Evolutionary conservation across 2,888 invertebrate species (phyloP).

Genomic region (Polydrusus cervinus): DNA sequence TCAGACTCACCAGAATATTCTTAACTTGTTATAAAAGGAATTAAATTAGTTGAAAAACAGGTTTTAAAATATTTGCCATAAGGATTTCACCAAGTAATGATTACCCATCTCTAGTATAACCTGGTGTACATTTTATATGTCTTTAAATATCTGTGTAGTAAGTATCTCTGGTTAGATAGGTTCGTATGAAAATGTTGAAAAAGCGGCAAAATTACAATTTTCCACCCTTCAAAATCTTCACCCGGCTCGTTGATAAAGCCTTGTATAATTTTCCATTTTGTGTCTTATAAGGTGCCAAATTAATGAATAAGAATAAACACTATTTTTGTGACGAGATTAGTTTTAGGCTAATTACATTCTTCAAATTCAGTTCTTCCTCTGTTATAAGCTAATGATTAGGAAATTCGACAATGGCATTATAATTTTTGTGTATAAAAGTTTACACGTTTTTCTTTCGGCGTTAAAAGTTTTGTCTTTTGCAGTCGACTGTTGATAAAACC

Average conservation of each 20-base stretch:
- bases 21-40: too few relatives aligned
- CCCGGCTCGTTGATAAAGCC: background rate
- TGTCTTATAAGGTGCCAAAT: slow-evolving; percentile 27
- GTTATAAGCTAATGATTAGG: background rate
- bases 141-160: slow-evolving; percentile 36
- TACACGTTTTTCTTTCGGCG: too few relatives aligned
- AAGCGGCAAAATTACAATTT: slow-evolving; percentile 23
- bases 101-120: slow-evolving; percentile 14
- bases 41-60: too few relatives aligned
- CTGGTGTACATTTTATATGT: slow-evolving; percentile 34
- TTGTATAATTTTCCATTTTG: background rate
- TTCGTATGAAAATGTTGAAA: slow-evolving; percentile 29
- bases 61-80: background rate
- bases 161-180: slow-evolving; percentile 36
- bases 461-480: too few relatives aligned
- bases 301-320: slow-evolving; percentile 28
- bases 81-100: background rate
- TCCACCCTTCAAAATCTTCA: background rate
- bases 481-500: too few relatives aligned
- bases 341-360: background rate
- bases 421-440: too few relatives aligned
- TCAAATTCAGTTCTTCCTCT: slow-evolving; percentile 1
- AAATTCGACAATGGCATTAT: too few relatives aligned
- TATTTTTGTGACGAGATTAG: slow-evolving; percentile 14
- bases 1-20: too few relatives aligned